Percentiles rank a stretch among this genome's conserved stretches.
Evolutionary conservation across 2,797 vertebrate species (phyloP).

Genomic region (Halcyon smyrnensis): DNA sequence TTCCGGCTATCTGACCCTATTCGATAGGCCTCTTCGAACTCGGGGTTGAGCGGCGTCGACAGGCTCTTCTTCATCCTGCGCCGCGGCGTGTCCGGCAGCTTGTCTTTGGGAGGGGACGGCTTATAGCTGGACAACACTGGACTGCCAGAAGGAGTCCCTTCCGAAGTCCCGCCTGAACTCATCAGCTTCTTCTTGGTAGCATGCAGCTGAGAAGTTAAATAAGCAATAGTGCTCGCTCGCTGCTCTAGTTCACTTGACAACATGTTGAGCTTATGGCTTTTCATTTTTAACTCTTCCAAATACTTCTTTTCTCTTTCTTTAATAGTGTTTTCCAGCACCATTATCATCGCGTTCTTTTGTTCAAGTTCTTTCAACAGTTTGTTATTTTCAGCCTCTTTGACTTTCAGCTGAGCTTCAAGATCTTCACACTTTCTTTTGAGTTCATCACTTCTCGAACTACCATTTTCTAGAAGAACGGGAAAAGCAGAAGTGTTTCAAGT

Average conservation of each 20-base stretch:
- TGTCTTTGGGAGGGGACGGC: slow-evolving; percentile 91
- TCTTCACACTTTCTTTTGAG: slow-evolving; percentile 90
- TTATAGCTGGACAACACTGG: slow-evolving; percentile 86
- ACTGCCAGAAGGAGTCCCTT: slow-evolving; percentile 87
- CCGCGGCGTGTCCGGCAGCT: slow-evolving; percentile 92
- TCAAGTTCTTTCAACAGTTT: slow-evolving; percentile 91
- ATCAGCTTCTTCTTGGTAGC: slow-evolving; percentile 93
- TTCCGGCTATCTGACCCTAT: slow-evolving; percentile 89
- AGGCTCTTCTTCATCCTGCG: slow-evolving; percentile 98
- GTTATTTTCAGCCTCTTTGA: slow-evolving; percentile 89
- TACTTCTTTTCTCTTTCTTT: slow-evolving; percentile 96
- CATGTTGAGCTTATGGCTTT: slow-evolving; percentile 94
- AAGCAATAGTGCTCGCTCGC: slow-evolving; percentile 93
- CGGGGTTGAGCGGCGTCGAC: slow-evolving; percentile 93
- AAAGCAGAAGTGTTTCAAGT: not conserved
- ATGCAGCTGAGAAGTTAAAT: slow-evolving; percentile 95
- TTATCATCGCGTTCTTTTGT: slow-evolving; percentile 93
- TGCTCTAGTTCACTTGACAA: slow-evolving; percentile 95
- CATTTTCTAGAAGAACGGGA: slow-evolving; percentile 78
- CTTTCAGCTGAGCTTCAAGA: slow-evolving; percentile 91
- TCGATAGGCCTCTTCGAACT: slow-evolving; percentile 93
- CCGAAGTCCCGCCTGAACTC: slow-evolving; percentile 82
- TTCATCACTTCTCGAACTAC: slow-evolving; percentile 84
- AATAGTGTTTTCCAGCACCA: slow-evolving; percentile 93
- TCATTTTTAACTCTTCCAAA: slow-evolving; percentile 95